phyloP scores from a whole-genome alignment of 2,113 vertebrate species.

The Percopsis transmontana region DNA sequence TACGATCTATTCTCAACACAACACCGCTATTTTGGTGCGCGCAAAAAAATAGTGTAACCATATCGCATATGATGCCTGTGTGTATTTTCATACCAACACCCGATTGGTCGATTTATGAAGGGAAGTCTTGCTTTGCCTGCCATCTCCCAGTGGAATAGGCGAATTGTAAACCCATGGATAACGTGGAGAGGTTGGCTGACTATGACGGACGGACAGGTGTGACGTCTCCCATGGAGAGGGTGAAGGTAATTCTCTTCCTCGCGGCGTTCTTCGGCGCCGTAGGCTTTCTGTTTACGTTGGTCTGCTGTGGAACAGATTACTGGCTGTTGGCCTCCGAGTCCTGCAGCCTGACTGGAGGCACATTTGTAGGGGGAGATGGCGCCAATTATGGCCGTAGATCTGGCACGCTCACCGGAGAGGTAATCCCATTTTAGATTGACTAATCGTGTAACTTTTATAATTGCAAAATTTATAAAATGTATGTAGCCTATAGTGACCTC shows the following conservation, averaged over 20 bases:
- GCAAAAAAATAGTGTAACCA: not conserved
- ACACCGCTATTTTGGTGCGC: not conserved
- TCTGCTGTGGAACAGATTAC: conserved; percentile 86
- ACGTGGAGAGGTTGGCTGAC: not conserved
- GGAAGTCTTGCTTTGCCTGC: not conserved
- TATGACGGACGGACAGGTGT: not conserved
- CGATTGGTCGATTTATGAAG: not conserved
- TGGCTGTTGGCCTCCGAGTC: conserved; percentile 85
- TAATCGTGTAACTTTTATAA: not conserved
- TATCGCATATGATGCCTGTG: not conserved
- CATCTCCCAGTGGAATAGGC: not conserved
- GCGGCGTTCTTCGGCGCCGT: conserved; percentile 84
- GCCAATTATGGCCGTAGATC: too few species aligned
- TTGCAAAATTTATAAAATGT: not conserved
- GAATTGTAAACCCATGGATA: not conserved
- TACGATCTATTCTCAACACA: not conserved
- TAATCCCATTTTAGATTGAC: not conserved
- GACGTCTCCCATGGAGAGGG: conserved; percentile 56
- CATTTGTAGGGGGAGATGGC: not conserved
- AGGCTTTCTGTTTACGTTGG: conserved; percentile 80
- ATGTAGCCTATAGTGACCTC: not conserved
- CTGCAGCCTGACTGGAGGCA: conserved; percentile 63
- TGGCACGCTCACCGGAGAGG: not conserved
- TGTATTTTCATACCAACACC: not conserved
- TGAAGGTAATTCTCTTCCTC: conserved; percentile 81